Conservation (phyloP, 2,797 vertebrate genomes). For the Melopsittacus undulatus region DNA sequence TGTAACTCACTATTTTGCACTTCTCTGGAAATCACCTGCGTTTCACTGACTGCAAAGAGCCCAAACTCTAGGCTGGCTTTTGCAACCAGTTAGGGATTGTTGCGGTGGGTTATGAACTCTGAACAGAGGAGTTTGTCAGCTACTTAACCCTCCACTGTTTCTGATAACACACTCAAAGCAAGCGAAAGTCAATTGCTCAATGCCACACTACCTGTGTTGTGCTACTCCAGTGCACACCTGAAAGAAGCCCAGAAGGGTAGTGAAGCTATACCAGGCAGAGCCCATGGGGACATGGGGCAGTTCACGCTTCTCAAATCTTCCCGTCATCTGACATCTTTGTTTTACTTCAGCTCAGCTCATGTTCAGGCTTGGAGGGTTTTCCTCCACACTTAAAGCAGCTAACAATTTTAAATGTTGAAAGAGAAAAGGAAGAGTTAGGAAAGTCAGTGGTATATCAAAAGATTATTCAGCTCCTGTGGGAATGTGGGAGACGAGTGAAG, state of each 20-base stretch:
- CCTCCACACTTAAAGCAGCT: background rate
- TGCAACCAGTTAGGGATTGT: background rate
- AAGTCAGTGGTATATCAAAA: background rate
- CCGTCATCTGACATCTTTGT: background rate
- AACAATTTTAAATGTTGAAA: background rate
- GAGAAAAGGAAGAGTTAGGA: background rate
- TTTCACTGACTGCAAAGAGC: background rate
- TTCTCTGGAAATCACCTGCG: background rate
- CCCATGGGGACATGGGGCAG: rapidly evolving
- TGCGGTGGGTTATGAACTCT: background rate
- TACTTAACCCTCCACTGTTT: background rate
- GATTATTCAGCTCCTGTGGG: background rate
- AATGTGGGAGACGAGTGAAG: background rate
- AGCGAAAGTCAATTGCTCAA: background rate
- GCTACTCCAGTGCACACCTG: background rate
- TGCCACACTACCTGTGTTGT: rapidly evolving
- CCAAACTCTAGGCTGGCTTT: background rate
- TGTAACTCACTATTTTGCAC: background rate
- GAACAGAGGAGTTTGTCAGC: background rate
- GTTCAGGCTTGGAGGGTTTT: background rate
- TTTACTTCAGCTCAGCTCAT: background rate
- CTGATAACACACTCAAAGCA: background rate
- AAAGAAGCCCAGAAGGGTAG: background rate
- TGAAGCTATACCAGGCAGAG: background rate
- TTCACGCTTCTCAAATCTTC: background rate